A percentile compares a stretch with the other conserved stretches of the same genome.
Conservation (phyloP, 2,113 vertebrate species). For the Aldabrachelys gigantea region DNA sequence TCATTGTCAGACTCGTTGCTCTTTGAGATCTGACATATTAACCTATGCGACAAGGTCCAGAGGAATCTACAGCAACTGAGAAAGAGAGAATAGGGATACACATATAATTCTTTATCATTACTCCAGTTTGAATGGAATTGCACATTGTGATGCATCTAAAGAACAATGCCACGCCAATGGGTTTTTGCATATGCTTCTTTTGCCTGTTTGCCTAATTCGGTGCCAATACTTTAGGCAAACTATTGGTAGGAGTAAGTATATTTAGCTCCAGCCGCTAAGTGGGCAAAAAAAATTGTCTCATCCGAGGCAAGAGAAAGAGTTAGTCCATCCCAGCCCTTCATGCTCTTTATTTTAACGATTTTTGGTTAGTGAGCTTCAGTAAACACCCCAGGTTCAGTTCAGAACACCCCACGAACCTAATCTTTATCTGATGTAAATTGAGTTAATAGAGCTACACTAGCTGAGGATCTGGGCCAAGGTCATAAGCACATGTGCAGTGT, state of each 20-base stretch:
- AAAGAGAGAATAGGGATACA: background rate
- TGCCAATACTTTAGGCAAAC: background rate
- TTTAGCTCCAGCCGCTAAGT: background rate
- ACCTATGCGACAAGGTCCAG: constrained; percentile 15
- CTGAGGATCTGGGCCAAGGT: background rate
- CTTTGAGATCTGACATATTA: constrained; percentile 6
- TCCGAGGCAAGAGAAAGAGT: background rate
- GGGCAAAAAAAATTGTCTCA: background rate
- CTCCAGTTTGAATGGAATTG: background rate
- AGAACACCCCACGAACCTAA: background rate
- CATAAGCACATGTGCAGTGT: rapidly evolving
- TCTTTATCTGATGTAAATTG: background rate
- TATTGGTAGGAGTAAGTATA: background rate
- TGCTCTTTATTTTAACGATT: background rate
- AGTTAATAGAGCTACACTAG: background rate
- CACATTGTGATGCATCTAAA: rapidly evolving
- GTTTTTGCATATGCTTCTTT: background rate
- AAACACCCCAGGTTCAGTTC: background rate
- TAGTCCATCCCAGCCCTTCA: background rate
- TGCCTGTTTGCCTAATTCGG: background rate
- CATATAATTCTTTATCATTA: background rate
- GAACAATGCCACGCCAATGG: background rate
- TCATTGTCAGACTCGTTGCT: background rate
- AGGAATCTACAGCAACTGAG: background rate
- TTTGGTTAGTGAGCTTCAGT: background rate